These are phyloP conservation scores for Drosophila trichaetosa DNA, from an alignment of 2,888 invertebrate genomes.

Conservation along the genomic window DNA sequence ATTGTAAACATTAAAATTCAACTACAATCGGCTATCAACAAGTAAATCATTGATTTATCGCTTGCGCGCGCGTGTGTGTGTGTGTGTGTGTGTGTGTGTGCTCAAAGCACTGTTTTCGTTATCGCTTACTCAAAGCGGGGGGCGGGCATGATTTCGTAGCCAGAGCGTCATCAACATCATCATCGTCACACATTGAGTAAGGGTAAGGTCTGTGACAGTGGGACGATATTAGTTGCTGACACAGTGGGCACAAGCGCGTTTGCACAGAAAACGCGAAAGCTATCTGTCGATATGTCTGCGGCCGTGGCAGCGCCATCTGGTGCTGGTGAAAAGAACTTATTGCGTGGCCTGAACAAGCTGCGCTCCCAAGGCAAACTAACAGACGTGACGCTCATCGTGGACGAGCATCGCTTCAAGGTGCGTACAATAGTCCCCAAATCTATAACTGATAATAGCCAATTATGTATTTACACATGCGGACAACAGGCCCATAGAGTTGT, in stretches of 20 bases:
- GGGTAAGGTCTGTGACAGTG: conserved; percentile 31
- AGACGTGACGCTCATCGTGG: conserved; percentile 89
- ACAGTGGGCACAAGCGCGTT: conserved; percentile 10
- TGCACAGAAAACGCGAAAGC: conserved; percentile 25
- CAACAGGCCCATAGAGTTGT: conserved; percentile 89
- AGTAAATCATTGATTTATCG: conserved; percentile 18
- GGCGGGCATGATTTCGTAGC: conserved; percentile 35
- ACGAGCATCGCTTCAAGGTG: conserved; percentile 87
- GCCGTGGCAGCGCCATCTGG: conserved; percentile 2
- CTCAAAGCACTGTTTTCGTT: not conserved
- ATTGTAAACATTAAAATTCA: conserved; percentile 43
- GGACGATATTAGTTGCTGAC: conserved; percentile 1
- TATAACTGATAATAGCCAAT: not conserved
- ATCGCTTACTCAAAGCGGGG: conserved; percentile 8
- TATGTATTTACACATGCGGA: not conserved
- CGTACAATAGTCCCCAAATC: conserved; percentile 49
- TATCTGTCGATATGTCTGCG: conserved; percentile 38
- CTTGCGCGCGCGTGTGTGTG: not conserved
- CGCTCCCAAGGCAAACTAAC: conserved; percentile 87
- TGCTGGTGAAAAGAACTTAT: conserved; percentile 54
- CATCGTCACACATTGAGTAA: conserved; percentile 36
- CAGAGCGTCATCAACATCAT: conserved; percentile 10
- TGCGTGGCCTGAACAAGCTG: conserved; percentile 87
- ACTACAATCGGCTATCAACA: conserved; percentile 20
- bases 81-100: conserved; percentile 1